Evolutionary conservation across 1,140 invertebrate genomes (phyloP).

Genomic region (Lepidurus packardi): DNA sequence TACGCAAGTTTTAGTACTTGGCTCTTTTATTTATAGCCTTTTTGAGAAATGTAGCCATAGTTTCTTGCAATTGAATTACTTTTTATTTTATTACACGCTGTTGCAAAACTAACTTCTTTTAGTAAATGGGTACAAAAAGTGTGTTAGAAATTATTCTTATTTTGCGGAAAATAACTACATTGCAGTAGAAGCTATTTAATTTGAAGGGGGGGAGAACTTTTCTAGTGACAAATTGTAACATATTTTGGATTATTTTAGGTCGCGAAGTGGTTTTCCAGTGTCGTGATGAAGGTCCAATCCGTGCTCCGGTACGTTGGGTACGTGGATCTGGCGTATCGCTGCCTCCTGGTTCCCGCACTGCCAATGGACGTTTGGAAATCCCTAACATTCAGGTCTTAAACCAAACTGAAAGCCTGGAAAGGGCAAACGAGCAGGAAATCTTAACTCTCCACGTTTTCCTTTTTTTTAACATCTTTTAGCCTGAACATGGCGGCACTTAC

Average conservation of each 20-base stretch:
- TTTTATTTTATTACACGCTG: background rate
- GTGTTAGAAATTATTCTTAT: background rate
- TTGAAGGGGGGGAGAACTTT: background rate
- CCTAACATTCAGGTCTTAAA: slow-evolving; percentile 64
- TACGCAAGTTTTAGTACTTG: no score
- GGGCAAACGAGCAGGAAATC: background rate
- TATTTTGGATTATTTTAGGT: slow-evolving; percentile 50
- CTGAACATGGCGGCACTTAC: slow-evolving; percentile 69
- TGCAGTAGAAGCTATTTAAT: background rate
- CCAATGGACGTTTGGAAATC: slow-evolving; percentile 74
- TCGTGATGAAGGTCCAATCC: slow-evolving; percentile 71
- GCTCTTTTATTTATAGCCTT: no score
- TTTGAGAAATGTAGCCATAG: background rate
- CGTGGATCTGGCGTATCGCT: slow-evolving; percentile 62
- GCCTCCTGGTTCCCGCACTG: slow-evolving; percentile 62
- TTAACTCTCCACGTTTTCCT: slow-evolving; percentile 11
- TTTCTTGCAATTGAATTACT: background rate
- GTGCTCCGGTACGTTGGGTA: slow-evolving; percentile 69
- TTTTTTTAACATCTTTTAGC: slow-evolving; percentile 42
- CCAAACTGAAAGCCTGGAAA: slow-evolving; percentile 11
- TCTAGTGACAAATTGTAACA: background rate
- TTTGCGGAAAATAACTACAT: background rate
- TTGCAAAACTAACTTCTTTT: background rate
- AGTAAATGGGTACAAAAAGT: background rate
- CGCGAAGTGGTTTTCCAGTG: slow-evolving; percentile 87